Conservation (phyloP, 1,140 invertebrate genomes). For the Cotesia chilonis region DNA sequence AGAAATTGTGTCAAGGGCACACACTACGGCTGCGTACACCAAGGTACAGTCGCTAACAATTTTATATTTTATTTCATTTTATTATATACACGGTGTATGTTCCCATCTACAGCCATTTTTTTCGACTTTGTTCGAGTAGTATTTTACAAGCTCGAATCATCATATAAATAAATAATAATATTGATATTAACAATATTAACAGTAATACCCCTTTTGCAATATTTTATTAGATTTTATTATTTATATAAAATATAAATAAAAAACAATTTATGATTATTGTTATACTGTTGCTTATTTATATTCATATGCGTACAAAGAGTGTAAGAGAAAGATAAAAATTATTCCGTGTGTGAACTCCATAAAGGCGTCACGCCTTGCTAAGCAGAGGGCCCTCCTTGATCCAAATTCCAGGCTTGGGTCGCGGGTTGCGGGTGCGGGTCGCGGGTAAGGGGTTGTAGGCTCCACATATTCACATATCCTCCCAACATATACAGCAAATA, state of each 20-base stretch:
- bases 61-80: background rate
- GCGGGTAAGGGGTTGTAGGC: slow-evolving; percentile 21
- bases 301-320: slow-evolving; percentile 13
- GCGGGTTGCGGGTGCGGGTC: slow-evolving; percentile 56
- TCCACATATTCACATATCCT: slow-evolving; percentile 3
- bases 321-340: slow-evolving; percentile 41
- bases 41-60: background rate
- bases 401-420: slow-evolving; percentile 59
- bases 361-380: slow-evolving; percentile 56
- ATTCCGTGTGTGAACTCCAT: slow-evolving; percentile 56
- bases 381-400: slow-evolving; percentile 58
- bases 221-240: background rate
- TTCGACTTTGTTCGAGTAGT: background rate
- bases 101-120: background rate
- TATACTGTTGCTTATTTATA: background rate
- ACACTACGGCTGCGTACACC: slow-evolving; percentile 17
- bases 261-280: too few relatives aligned
- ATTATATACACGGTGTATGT: too few relatives aligned
- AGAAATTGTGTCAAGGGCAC: slow-evolving; percentile 62
- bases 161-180: too few relatives aligned
- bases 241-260: background rate
- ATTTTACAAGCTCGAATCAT: background rate
- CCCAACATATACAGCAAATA: background rate
- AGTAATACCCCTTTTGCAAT: too few relatives aligned
- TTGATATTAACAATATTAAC: too few relatives aligned